Base-by-base conservation (phyloP, 2,113 vertebrate genomes). In the Atrichornis clamosus region DNA sequence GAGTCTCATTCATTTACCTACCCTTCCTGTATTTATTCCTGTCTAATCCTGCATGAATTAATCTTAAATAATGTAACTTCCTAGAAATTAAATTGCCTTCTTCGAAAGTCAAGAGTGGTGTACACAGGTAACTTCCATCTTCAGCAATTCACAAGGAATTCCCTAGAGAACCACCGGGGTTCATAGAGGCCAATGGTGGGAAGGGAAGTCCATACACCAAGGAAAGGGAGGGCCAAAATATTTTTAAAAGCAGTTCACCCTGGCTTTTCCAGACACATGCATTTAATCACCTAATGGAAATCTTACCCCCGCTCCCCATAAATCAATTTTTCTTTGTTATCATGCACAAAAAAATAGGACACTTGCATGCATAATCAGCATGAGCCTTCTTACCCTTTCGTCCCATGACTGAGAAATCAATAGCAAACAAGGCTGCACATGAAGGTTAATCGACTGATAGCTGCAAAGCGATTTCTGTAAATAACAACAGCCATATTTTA, bases 391-490 rank as follows among this genome's bases (percentile, higher is more conserved):
- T 94, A 97, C 95, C 96, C 93, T 95, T 97, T 80, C 23, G 79
- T 93, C 96, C 95, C 93, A 96, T 96, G 95, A 87, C 7, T 84
- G 83, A 86, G 85, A 96, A 94, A 96, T 88, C 95, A 97, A 95
- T n/a, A 94, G 79, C 52, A 96, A 92, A 92, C 80, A 96, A 84
- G 63, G 90, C 60, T 90, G 88, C 82, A 56, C 56, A 92, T 74
- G 85, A 84, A 84, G 93, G 68, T 93, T 92, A 96, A 94, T 64
- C 22, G 37, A 94, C 52, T 75, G 92, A 87, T 21, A 90, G 64
- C 1, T 70, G 90, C 72, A 96, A 93, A 96, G 79, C 1, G 5
- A 92, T 78, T 84, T 96, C 95, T 97, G 95, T 49, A 93, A 96
- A 97, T 74, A 94, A 95, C 70, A 97, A 96, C 8, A 94, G 50